Base-by-base conservation (phyloP, 2,888 invertebrate genomes). In the Drosophila leonis region DNA sequence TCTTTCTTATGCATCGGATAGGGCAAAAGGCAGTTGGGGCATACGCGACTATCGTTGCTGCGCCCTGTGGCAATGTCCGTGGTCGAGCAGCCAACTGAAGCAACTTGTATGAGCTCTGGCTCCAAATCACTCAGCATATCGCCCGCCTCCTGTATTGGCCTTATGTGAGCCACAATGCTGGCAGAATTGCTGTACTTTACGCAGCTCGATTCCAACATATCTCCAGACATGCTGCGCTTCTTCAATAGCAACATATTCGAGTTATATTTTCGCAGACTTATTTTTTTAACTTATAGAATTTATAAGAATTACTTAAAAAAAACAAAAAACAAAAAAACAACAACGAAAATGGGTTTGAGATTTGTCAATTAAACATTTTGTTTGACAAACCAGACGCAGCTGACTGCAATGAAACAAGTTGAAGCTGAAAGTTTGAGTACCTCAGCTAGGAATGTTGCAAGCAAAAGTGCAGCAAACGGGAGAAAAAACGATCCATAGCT, bases 61-160 rank as follows among this genome's bases (percentile, higher is more conserved):
- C 27, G 5, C 10, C 31, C 49, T 18, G 12, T 2, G 18, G 12
- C 31, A 6, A 4, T 24, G 24, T 2, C 20, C 24, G 10, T 15
- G 37, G 2, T n/a, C n/a, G 27, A 39, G 37, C n/a, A 7, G n/a
- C 37, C n/a, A 7, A 52, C 20, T 7, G 12, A 2, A 2, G 27
- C n/a, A 1, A 39, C 27, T 39, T 29, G 39, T 0, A 13, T 4
- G 4, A 27, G 13, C 39, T 39, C 15, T 0, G 41, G 18, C 4
- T 9, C 18, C 1, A 15, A 5, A 5, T 9, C 13, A 10, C 7
- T 3, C 15, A n/a, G 27, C 54, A 39, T 54, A 18, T 54, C 54
- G 37, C 54, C 54, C n/a, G 54, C 31, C 42, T 15, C 42, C 42
- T 56, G 56, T 10, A 41, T 20, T 4, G 42, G 42, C 42, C 10